Evolutionary conservation across 2,888 invertebrate species (phyloP).

Genomic region (Melieria omissa): DNA sequence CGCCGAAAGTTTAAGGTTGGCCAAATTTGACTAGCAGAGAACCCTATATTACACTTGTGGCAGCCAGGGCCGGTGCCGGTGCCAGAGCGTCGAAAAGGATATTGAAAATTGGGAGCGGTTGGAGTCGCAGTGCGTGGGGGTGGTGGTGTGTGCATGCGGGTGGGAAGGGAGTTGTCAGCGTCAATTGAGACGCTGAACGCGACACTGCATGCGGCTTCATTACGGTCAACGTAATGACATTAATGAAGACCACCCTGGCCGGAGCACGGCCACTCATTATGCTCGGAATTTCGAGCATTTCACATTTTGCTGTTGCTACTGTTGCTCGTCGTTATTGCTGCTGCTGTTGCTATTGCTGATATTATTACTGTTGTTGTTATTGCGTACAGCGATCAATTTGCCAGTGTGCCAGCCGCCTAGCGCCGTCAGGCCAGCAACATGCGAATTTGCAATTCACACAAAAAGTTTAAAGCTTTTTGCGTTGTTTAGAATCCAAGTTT

Average conservation of each 20-base stretch:
- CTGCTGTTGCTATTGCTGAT: too few relatives aligned
- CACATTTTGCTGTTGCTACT: too few relatives aligned
- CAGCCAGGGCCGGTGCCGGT: neutral
- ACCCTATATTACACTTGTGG: neutral
- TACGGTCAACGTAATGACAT: neutral
- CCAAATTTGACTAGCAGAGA: too few relatives aligned
- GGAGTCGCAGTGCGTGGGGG: neutral
- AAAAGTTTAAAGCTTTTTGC: too few relatives aligned
- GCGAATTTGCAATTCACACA: too few relatives aligned
- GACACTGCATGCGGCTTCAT: slow-evolving; percentile 9
- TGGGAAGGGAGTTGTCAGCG: neutral
- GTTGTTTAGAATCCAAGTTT: too few relatives aligned
- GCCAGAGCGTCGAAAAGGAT: neutral
- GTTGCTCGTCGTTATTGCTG: too few relatives aligned
- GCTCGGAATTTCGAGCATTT: neutral
- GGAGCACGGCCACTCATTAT: slow-evolving; percentile 3
- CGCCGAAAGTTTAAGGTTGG: too few relatives aligned
- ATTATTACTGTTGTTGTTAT: too few relatives aligned
- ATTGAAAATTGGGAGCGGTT: neutral
- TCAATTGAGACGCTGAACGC: neutral
- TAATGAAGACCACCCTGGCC: slow-evolving; percentile 4
- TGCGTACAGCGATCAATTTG: too few relatives aligned
- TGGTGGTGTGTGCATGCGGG: neutral
- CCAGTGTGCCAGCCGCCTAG: too few relatives aligned
- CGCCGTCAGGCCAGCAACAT: too few relatives aligned